Percentiles rank a stretch among this genome's conserved stretches.
phyloP scores from a whole-genome alignment of 2,888 invertebrate species.

The Conchocele bisecta region DNA sequence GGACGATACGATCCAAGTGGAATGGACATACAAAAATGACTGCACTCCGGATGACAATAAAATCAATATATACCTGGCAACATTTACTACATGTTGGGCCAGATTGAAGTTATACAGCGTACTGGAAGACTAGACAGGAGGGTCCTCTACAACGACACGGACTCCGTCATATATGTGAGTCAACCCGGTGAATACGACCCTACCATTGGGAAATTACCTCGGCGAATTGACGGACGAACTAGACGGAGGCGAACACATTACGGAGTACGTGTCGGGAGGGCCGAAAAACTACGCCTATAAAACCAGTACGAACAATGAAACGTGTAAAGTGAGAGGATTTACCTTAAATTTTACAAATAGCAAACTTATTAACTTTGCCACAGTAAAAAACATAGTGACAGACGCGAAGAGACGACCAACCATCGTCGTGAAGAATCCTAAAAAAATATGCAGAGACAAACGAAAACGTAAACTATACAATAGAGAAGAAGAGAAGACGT shows the following conservation, averaged over 20 bases:
- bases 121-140: conserved; percentile 10
- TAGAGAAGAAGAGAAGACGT: background rate
- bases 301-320: conserved; percentile 47
- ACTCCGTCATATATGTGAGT: conserved; percentile 25
- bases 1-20: conserved; percentile 21
- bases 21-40: conserved; percentile 8
- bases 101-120: conserved; percentile 25
- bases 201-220: conserved; percentile 18
- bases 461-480: background rate
- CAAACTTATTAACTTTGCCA: conserved; percentile 53
- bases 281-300: conserved; percentile 79
- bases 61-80: conserved; percentile 25
- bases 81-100: conserved; percentile 47
- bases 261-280: conserved; percentile 75
- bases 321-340: conserved; percentile 70
- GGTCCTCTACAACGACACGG: conserved; percentile 41
- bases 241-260: conserved; percentile 33
- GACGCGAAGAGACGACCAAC: background rate
- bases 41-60: conserved; percentile 24
- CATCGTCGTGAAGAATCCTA: background rate
- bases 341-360: conserved; percentile 51
- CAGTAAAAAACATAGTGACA: conserved; percentile 39
- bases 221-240: conserved; percentile 80
- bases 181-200: conserved; percentile 18
- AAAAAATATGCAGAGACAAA: background rate